These are phyloP conservation scores for Epicampocera succincta DNA, from an alignment of 2,888 invertebrate species.

Conservation along the genomic window DNA sequence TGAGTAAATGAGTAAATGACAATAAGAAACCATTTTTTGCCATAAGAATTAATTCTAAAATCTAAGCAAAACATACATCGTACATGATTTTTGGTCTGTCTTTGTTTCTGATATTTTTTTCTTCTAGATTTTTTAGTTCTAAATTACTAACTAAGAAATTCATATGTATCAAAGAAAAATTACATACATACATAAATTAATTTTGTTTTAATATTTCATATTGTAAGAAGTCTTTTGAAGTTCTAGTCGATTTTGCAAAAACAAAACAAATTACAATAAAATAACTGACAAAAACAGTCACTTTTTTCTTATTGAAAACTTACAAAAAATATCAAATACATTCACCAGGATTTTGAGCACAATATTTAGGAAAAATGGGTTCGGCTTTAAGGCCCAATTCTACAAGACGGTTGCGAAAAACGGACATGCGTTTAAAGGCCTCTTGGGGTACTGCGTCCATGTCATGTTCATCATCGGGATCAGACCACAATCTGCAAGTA, in stretches of 20 bases:
- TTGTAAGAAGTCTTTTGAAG: constrained; percentile 53
- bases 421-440: constrained; percentile 81
- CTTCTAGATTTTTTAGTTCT: constrained; percentile 19
- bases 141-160: not conserved
- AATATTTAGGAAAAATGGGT: constrained; percentile 82
- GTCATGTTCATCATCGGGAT: constrained; percentile 81
- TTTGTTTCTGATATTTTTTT: constrained; percentile 40
- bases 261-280: too few relatives aligned
- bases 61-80: constrained; percentile 20
- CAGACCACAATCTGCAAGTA: constrained; percentile 78
- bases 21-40: constrained; percentile 45
- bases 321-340: constrained; percentile 81
- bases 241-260: constrained; percentile 19
- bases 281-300: not conserved
- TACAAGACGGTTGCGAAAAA: constrained; percentile 81
- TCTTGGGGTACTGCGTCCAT: constrained; percentile 80
- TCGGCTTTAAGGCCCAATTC: constrained; percentile 81
- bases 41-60: constrained; percentile 23
- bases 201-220: constrained; percentile 48
- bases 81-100: constrained; percentile 47
- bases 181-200: too few relatives aligned
- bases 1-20: constrained; percentile 14
- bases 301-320: constrained; percentile 48
- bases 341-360: constrained; percentile 82
- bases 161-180: constrained; percentile 12